These are phyloP conservation scores for Rhynchonycteris naso DNA, from an alignment of 2,797 vertebrate genomes.

Conservation along the genomic window DNA sequence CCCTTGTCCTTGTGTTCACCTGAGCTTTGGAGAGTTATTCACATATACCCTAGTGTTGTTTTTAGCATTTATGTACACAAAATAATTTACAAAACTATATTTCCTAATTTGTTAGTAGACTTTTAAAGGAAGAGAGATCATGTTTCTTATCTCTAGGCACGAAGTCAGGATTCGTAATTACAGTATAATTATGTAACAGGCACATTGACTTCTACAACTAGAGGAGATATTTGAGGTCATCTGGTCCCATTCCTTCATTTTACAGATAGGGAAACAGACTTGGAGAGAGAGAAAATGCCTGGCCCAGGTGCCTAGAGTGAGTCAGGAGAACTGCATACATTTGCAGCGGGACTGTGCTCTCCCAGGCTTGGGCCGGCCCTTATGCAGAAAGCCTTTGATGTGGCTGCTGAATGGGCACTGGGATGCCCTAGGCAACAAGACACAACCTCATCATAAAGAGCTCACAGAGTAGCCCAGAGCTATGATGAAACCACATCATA, in stretches of 20 bases:
- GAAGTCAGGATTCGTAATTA: conserved; percentile 18
- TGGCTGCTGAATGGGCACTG: neutral
- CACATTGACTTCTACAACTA: neutral
- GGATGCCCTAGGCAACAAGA: neutral
- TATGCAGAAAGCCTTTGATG: neutral
- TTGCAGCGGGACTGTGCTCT: fast-evolving
- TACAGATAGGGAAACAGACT: conserved; percentile 2
- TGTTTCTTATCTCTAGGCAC: neutral
- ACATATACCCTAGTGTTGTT: neutral
- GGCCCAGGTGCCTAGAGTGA: neutral
- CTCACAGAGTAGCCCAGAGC: neutral
- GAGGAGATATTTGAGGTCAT: neutral
- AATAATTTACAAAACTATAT: neutral
- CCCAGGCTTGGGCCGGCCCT: neutral
- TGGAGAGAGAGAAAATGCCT: neutral
- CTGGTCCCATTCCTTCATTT: neutral
- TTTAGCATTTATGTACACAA: neutral
- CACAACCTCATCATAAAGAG: neutral
- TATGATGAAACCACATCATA: neutral
- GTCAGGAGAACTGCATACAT: neutral
- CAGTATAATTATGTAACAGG: neutral
- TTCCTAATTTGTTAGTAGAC: neutral
- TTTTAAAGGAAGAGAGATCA: neutral
- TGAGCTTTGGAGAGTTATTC: neutral
- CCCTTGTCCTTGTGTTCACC: neutral